Base-by-base conservation (phyloP, 2,797 vertebrate genomes). In the Cyclopterus lumpus region DNA sequence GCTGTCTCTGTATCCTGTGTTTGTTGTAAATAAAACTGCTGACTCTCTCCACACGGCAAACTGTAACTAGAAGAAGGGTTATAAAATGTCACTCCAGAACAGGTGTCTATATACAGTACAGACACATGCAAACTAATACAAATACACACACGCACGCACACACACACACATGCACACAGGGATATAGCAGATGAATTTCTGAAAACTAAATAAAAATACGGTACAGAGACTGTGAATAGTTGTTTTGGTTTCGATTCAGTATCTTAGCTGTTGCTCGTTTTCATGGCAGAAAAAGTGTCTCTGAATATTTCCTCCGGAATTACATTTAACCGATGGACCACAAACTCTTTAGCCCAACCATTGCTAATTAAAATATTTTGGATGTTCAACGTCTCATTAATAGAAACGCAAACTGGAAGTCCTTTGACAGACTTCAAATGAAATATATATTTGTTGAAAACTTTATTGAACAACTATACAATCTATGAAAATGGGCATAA, bases 1-100 rank as follows among this genome's bases (percentile, higher is more conserved):
- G 20, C 22, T 20, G 61, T 22, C n/a, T 20, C 16, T 64, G 66
- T 34, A 40, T 30, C 28, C 58, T 64, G 46, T 83, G 74, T 48
- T 81, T 85, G 77, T 74, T 85, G 79, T 81, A 83, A 80, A 83
- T 67, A 74, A 22, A 32, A 55, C 73, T 60, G 68, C 57, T 76
- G 77, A 69, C 24, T 71, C 28, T 76, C 34, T 28, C 24, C 40
- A 67, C 59, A 68, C 38, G 42, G 11, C 54, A 49, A 34, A 82
- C 36, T 72, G 34, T 26, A 69, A 75, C 67, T n/a, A 74, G 20
- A 64, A 42, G 30, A 57, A 36, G 11, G 38, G 63, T 64, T 55
- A 22, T 51, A 70, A 74, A 75, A 85, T 58, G 65, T 74, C 75
- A 70, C 61, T 71, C 24, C n/a, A 53, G 67, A 73, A 48, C 65